phyloP scores from a whole-genome alignment of 1,140 invertebrate genomes.

The Lordiphosa stackelbergi region DNA sequence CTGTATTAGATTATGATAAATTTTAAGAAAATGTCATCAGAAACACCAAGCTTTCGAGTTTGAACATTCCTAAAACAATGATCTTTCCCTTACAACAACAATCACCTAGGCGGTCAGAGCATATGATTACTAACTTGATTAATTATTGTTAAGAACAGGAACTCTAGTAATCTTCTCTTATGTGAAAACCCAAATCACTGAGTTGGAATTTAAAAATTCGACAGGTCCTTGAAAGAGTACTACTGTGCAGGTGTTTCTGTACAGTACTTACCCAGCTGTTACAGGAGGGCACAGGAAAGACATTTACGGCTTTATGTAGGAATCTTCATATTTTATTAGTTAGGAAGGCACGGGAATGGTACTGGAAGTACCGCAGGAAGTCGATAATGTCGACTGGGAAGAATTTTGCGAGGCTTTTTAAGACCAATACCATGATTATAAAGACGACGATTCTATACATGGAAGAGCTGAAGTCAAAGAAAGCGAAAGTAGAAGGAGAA shows the following conservation, averaged over 20 bases:
- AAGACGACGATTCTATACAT: constrained; percentile 3
- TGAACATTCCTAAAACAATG: too few species aligned
- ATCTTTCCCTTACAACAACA: too few species aligned
- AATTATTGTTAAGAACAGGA: too few species aligned
- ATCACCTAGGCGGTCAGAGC: too few species aligned
- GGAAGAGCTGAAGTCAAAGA: not conserved
- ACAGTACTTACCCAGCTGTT: not conserved
- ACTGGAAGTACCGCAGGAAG: not conserved
- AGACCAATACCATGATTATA: constrained; percentile 3
- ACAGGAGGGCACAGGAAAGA: not conserved
- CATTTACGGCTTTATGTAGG: not conserved
- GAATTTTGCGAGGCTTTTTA: constrained; percentile 5
- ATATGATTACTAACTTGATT: too few species aligned
- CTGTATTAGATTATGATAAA: too few species aligned
- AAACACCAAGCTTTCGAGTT: too few species aligned
- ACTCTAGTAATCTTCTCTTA: too few species aligned
- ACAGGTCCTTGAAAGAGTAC: not conserved
- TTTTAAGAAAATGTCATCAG: too few species aligned
- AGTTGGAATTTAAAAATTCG: not conserved
- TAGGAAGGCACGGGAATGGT: too few species aligned
- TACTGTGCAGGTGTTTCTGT: constrained; percentile 1
- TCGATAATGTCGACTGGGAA: not conserved
- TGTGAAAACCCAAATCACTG: too few species aligned
- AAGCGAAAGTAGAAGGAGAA: constrained; percentile 6
- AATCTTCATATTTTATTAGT: not conserved